Base-by-base conservation (phyloP, 2,888 invertebrate species). In the Tuta absoluta region DNA sequence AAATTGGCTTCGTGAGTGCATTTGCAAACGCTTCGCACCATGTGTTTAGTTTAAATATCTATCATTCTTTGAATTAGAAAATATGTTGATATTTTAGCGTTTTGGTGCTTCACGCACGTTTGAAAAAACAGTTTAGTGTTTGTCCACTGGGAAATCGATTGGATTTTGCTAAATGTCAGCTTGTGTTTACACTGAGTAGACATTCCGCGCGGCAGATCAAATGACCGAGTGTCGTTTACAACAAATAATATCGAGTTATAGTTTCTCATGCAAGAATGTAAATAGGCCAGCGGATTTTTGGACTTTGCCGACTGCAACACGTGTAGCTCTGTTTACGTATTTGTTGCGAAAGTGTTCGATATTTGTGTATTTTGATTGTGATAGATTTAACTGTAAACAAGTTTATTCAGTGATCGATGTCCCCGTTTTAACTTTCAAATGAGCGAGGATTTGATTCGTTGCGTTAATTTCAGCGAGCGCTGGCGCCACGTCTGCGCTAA, bases 11-110 rank as follows among this genome's bases (percentile, higher is more conserved):
- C 72, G 75, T 75, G 76, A 75, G 66, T 71, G 68, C 69, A 74
- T 76, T 78, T 79, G 84, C 81, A 78, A 70, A 81, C 79, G 75
- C 73, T 72, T 76, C 77, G 73, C 78, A 85, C 85, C n/a, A n/a
- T n/a, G n/a, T n/a, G n/a, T n/a, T n/a, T n/a, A n/a, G n/a, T n/a
- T n/a, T n/a, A n/a, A n/a, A n/a, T n/a, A n/a, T n/a, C n/a, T n/a
- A n/a, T n/a, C n/a, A n/a, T n/a, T n/a, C n/a, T n/a, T n/a, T n/a
- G n/a, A n/a, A n/a, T n/a, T n/a, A n/a, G n/a, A n/a, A n/a, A n/a
- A n/a, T n/a, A n/a, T n/a, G n/a, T n/a, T n/a, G n/a, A n/a, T n/a
- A n/a, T n/a, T n/a, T n/a, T n/a, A n/a, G n/a, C n/a, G n/a, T n/a
- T n/a, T n/a, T n/a, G n/a, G n/a, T n/a, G n/a, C n/a, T n/a, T n/a